These are phyloP conservation scores for Steatocranus sp. DNA, from an alignment of 2,797 vertebrate species.

Conservation along the genomic window DNA sequence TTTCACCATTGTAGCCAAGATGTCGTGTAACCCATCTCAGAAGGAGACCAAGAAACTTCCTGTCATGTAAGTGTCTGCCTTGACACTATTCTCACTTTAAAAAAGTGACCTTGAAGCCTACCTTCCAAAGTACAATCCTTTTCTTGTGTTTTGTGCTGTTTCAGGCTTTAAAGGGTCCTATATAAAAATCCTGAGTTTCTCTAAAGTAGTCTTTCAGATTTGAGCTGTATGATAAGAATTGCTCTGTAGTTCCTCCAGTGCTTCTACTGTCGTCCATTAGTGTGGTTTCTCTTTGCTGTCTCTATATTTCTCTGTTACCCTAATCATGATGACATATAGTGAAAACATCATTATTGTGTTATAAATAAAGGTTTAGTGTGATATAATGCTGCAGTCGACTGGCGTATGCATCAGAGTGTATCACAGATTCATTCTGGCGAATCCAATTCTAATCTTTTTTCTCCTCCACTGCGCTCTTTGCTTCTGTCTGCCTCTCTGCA, in stretches of 20 bases:
- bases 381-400: not conserved
- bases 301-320: not conserved
- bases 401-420: not conserved
- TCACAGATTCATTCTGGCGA: not conserved
- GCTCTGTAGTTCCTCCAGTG: not conserved
- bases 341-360: not conserved
- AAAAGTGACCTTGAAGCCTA: not conserved
- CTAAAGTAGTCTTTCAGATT: not conserved
- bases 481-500: constrained; percentile 58
- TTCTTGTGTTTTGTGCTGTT: not conserved
- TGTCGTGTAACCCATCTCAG: constrained; percentile 89
- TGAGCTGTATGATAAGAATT: not conserved
- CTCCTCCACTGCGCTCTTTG: not conserved
- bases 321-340: not conserved
- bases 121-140: not conserved
- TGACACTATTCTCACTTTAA: not conserved
- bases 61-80: constrained; percentile 84
- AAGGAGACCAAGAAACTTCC: constrained; percentile 95
- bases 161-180: not conserved
- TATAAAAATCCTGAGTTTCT: not conserved
- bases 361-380: not conserved
- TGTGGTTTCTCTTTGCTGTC: not conserved
- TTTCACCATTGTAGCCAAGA: constrained; percentile 91
- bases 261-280: not conserved
- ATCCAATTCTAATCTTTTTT: not conserved